These are phyloP conservation scores for Sebastes dallii DNA, from an alignment of 2,797 vertebrate species.

Conservation along the genomic window DNA sequence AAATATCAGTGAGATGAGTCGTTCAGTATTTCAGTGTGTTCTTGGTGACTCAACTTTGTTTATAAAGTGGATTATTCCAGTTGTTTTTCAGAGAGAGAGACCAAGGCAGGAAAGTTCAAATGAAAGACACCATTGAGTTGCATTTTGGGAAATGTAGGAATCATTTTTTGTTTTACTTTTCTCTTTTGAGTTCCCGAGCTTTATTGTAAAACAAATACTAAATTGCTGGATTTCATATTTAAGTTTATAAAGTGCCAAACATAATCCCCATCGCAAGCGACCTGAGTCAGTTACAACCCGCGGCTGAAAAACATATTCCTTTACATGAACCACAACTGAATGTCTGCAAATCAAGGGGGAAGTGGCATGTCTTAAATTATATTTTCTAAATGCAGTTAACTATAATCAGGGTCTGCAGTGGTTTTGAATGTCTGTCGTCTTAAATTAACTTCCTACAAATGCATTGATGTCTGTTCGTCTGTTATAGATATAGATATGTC, in stretches of 20 bases:
- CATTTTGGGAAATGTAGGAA: background rate
- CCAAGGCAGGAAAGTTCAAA: background rate
- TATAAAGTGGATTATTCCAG: background rate
- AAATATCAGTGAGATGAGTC: background rate
- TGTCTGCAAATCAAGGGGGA: background rate
- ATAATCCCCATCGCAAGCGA: background rate
- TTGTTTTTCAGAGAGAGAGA: background rate
- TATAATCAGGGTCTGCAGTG: background rate
- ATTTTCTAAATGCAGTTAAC: background rate
- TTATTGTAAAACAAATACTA: background rate
- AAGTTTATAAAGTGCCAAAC: background rate
- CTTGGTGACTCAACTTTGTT: background rate
- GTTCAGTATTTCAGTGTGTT: too few species aligned
- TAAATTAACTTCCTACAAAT: background rate
- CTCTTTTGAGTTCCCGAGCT: background rate
- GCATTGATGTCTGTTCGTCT: background rate
- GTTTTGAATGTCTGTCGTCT: background rate
- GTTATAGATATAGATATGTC: too few species aligned
- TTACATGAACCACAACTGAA: background rate
- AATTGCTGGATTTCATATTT: background rate
- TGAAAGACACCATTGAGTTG: background rate
- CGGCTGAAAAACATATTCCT: background rate
- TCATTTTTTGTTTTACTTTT: background rate
- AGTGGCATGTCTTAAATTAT: background rate
- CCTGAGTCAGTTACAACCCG: background rate